A percentile compares a stretch with the other conserved stretches of the same genome.
Conservation (phyloP, 2,797 vertebrate genomes). For the Danio albolineatus region DNA sequence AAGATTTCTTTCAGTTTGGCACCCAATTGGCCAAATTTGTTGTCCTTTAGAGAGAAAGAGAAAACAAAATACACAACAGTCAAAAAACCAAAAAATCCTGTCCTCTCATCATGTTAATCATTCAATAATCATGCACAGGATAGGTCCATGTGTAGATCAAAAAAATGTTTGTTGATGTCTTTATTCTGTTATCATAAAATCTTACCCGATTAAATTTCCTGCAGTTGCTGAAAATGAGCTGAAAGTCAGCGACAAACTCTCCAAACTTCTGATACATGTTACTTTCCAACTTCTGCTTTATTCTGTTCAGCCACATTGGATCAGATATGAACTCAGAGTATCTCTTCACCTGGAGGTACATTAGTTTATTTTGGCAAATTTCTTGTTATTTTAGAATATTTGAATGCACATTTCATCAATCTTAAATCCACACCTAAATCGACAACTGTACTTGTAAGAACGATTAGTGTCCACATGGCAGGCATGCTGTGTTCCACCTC, state of each 20-base stretch:
- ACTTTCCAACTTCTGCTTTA: constrained; percentile 54
- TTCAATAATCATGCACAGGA: not conserved
- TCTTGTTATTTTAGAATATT: not conserved
- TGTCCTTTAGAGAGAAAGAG: constrained; percentile 63
- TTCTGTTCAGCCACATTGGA: constrained; percentile 64
- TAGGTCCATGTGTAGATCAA: not conserved
- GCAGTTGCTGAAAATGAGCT: constrained; percentile 61
- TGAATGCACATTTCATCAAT: not conserved
- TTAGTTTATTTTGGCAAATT: not conserved
- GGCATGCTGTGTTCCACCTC: too few relatives aligned
- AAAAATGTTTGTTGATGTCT: not conserved
- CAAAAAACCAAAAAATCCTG: constrained; percentile 18
- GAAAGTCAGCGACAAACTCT: constrained; percentile 39
- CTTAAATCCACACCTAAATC: too few relatives aligned
- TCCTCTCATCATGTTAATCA: not conserved
- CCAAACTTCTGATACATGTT: constrained; percentile 16
- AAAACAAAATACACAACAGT: not conserved
- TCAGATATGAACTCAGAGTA: constrained; percentile 32
- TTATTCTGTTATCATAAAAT: not conserved
- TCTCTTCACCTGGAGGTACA: constrained; percentile 41
- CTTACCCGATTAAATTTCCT: constrained; percentile 58
- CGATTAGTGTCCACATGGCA: too few relatives aligned
- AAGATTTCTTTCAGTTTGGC: constrained; percentile 66
- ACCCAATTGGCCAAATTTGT: constrained; percentile 49
- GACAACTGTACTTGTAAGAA: too few relatives aligned